Evolutionary conservation across 1,140 invertebrate species (phyloP), one percentile per base, ranked within the genome.

Genomic region (Danaus melanippus): DNA sequence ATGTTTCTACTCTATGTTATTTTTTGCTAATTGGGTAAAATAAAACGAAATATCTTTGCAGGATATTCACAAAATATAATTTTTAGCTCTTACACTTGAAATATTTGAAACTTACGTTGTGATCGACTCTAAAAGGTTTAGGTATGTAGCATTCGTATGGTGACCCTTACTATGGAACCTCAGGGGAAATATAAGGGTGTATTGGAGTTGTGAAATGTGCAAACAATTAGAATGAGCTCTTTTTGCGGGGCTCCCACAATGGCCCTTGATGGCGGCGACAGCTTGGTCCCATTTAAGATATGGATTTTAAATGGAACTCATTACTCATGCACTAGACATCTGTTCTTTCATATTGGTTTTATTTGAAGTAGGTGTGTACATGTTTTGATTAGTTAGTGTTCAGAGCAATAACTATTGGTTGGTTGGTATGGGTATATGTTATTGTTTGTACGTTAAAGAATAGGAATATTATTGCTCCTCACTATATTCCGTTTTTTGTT

Each of bases 181-280:
- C 42, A 42, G 44, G 53, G 58, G 52, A 46, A 51, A 56, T 42
- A 46, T 53, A 40, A 53, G 58, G 50, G 66, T 58, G 50, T 46
- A 58, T 45, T 58, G 58, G 67, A 56, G 55, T 64, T 60, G 68
- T 64, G 58, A 82, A 84, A 82, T 79, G 81, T 81, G 76, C 81
- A 81, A 84, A 83, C 81, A 84, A 84, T 84, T 84, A 82, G 74
- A 71, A 72, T 59, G 69, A 73, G 70, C 62, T 69, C 69, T 79
- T 80, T 84, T 82, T 80, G 58, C 64, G 63, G 66, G 65, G 73
- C 64, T 47, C 67, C 56, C 64, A 80, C 76, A 79, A 84, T 77
- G 61, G 74, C 72, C 74, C 79, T 82, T 67, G 61, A 73, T 72
- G 76, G 69, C 74, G 70, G 68, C 71, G 68, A 75, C 72, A 74